Evolutionary conservation across 64 coral and sea anemone genomes (phyloP).

Genomic region (Montipora foliosa): DNA sequence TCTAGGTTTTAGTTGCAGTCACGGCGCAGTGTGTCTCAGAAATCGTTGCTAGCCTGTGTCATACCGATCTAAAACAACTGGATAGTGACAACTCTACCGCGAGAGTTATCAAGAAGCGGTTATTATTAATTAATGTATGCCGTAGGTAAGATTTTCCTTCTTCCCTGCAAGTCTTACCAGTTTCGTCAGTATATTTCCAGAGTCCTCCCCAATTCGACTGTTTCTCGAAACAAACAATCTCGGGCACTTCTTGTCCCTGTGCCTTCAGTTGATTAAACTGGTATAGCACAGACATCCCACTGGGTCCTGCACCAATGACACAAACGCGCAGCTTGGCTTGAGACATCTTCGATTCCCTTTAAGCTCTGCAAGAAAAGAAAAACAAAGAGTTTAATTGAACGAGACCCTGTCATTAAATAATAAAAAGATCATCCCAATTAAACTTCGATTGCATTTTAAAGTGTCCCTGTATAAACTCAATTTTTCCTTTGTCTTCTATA

Average conservation of each 20-base stretch:
- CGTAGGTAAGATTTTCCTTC: background rate
- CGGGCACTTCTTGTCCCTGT: slow-evolving; percentile 40
- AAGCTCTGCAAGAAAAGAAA: background rate
- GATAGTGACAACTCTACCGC: too few relatives aligned
- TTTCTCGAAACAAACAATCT: slow-evolving; percentile 63
- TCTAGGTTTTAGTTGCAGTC: too few relatives aligned
- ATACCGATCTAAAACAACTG: too few relatives aligned
- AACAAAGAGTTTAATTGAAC: background rate
- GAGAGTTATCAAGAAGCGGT: too few relatives aligned
- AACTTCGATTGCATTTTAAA: too few relatives aligned
- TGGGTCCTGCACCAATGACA: slow-evolving; percentile 48
- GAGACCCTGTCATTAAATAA: too few relatives aligned
- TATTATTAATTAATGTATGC: too few relatives aligned
- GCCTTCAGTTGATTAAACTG: slow-evolving; percentile 43
- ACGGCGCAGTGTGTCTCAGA: too few relatives aligned
- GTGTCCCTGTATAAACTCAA: too few relatives aligned
- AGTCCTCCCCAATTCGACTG: slow-evolving; percentile 56
- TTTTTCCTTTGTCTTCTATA: too few relatives aligned
- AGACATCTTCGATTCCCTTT: slow-evolving; percentile 28
- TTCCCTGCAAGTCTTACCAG: slow-evolving; percentile 7
- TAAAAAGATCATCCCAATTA: too few relatives aligned
- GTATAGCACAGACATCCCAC: slow-evolving; percentile 60
- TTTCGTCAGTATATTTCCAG: slow-evolving; percentile 54
- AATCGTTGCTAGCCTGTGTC: too few relatives aligned
- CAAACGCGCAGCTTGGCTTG: slow-evolving; percentile 45